Evolutionary conservation across 2,888 invertebrate genomes (phyloP).

Genomic region (Mythimna albipuncta): DNA sequence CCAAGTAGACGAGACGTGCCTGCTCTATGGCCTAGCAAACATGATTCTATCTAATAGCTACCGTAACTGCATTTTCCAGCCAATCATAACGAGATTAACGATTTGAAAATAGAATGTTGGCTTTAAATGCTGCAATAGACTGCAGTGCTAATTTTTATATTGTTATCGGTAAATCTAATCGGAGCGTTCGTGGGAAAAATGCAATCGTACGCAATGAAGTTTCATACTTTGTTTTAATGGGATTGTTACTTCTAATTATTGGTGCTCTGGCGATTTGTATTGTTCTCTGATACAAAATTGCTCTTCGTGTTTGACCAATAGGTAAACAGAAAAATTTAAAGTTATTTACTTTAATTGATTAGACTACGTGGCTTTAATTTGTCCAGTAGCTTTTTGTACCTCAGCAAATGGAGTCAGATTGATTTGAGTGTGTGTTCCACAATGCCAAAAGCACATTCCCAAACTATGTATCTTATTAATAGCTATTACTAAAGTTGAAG

Average conservation of each 20-base stretch:
- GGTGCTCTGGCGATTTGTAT: constrained; percentile 21
- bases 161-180: constrained; percentile 53
- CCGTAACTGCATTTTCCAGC: constrained; percentile 15
- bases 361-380: neutral
- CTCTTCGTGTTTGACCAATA: neutral
- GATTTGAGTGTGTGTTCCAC: neutral
- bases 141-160: constrained; percentile 42
- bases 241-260: constrained; percentile 33
- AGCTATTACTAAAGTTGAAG: constrained; percentile 27
- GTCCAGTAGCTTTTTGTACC: neutral
- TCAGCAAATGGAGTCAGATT: neutral
- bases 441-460: neutral
- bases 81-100: constrained; percentile 15
- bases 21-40: constrained; percentile 19
- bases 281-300: constrained; percentile 19
- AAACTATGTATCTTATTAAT: neutral
- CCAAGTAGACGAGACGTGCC: constrained; percentile 32
- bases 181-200: constrained; percentile 50
- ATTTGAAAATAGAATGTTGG: constrained; percentile 23
- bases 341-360: neutral
- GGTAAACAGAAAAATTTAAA: neutral
- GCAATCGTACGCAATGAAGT: constrained; percentile 43
- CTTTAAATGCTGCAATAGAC: constrained; percentile 18
- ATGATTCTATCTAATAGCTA: constrained; percentile 14
- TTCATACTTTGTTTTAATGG: constrained; percentile 30